Evolutionary conservation across 2,113 vertebrate species (phyloP), one percentile per base, ranked within the genome.

Genomic region (Dipodomys spectabilis): DNA sequence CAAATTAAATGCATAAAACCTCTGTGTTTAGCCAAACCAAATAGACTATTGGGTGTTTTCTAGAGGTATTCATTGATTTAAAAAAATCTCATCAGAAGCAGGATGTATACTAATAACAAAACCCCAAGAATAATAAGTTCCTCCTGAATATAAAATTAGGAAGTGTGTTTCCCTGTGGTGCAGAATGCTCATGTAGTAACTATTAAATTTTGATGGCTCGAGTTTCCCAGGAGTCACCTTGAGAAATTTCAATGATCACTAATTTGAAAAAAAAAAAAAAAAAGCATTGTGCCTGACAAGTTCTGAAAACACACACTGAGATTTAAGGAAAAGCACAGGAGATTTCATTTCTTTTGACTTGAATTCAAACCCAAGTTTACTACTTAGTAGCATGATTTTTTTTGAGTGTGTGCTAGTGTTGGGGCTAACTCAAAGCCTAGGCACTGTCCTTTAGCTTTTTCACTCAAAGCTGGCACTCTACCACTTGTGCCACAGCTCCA

Each of bases 191-290:
- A 27, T 65, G 53, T 83, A 18, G 25, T 73, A 73, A 82, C 32
- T 28, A 80, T 72, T 19, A 25, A 64, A 30, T 75, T 83, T 79
- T 86, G 86, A 60, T 71, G 75, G 0, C 28, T 73, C 82, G 30
- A 32, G 1, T 62, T 57, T 83, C 85, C 65, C 32, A n/a, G 25
- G 60, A 20, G 13, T 93, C 62, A 19, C 71, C 49, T 94, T 82
- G 74, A 83, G 30, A 80, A 80, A 83, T 89, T 86, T 77, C 25
- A 91, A 32, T 89, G 83, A 82, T 96, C 78, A 77, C 75, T 93
- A 64, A 74, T 86, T 82, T 75, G 81, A 6, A n/a, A 73, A 45
- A 44, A 39, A 39, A 39, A 39, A 39, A 39, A 39, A 39, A 68
- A 60, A 68, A 4, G 86, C 35, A 73, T 93, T 27, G 53, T 19